Evolutionary conservation across 1,140 invertebrate genomes (phyloP).

Genomic region (Amphibalanus amphitrite): DNA sequence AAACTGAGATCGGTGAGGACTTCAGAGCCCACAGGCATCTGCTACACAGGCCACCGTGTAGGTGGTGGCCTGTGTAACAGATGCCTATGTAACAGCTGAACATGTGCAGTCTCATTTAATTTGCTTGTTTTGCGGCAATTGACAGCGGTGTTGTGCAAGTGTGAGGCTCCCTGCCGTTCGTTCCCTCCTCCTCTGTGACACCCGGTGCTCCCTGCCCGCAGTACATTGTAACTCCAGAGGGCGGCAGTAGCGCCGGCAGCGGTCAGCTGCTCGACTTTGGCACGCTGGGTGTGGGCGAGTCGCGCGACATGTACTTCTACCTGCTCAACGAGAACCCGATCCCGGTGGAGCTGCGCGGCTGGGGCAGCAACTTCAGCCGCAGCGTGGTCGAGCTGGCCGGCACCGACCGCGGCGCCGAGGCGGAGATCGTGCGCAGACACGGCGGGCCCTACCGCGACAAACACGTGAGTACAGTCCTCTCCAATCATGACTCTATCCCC

Average conservation of each 20-base stretch:
- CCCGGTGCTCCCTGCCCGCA: constrained; percentile 15
- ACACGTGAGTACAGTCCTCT: no score
- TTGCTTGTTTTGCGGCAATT: no score
- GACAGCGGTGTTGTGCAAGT: no score
- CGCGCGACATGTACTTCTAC: constrained; percentile 47
- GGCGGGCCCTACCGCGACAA: constrained; percentile 31
- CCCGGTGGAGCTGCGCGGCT: constrained; percentile 42
- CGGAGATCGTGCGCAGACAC: constrained; percentile 28
- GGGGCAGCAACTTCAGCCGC: constrained; percentile 46
- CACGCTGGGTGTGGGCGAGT: constrained; percentile 46
- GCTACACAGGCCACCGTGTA: no score
- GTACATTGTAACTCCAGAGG: constrained; percentile 13
- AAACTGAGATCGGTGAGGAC: no score
- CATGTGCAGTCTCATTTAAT: no score
- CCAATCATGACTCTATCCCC: no score
- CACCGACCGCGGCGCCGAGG: constrained; percentile 42
- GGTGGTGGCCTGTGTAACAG: no score
- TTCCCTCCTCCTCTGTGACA: no score
- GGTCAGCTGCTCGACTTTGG: constrained; percentile 47
- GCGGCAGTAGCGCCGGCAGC: constrained; percentile 12
- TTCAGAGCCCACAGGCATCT: no score
- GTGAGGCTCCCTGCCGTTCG: no score
- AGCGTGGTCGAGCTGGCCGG: constrained; percentile 48
- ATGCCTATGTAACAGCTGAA: no score
- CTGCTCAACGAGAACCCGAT: constrained; percentile 60